Evolutionary conservation across 2,797 vertebrate species (phyloP), one percentile per base, ranked within the genome.

Genomic region (Pelodytes ibericus): DNA sequence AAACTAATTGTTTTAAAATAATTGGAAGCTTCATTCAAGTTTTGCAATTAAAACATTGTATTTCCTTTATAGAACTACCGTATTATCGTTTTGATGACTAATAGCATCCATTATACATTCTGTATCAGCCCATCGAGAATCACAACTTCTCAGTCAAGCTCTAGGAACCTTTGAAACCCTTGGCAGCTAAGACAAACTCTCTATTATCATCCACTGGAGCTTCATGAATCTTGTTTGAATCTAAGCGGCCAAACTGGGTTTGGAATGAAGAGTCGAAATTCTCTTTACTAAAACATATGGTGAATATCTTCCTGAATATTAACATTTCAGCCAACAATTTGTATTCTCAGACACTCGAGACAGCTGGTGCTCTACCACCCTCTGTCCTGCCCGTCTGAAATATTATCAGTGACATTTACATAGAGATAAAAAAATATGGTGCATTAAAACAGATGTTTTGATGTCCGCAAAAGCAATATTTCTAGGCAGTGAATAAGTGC

Each of bases 291-390:
- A 69, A 69, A 27, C 71, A 79, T 74, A 79, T 74, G 71, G 71
- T 63, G 58, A 79, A 63, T 73, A 56, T 74, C 47, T 41, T 41
- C 44, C 59, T 57, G 70, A 78, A 78, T 61, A 68, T 78, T 67
- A 69, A 56, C 71, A 69, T 79, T 73, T 79, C 71, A 68, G 57
- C 64, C 77, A 74, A 68, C 69, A 68, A 69, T 74, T 68, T 79
- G 58, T 74, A 68, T 68, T 63, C 24, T 31, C 33, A 78, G 76
- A 62, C 25, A 22, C 47, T 2, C 41, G 25, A 63, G 71, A 69
- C 77, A 79, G 77, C 77, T 74, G 77, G 71, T 22, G 18, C 20
- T 25, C 71, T 58, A 73, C 77, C 64, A 69, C 71, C 56, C 56
- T 78, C 63, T 62, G 63, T 78, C 76, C 26, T n/a, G 58, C 31